These are phyloP conservation scores for Oceanodroma tethys DNA, from an alignment of 2,113 vertebrate species.

Conservation along the genomic window DNA sequence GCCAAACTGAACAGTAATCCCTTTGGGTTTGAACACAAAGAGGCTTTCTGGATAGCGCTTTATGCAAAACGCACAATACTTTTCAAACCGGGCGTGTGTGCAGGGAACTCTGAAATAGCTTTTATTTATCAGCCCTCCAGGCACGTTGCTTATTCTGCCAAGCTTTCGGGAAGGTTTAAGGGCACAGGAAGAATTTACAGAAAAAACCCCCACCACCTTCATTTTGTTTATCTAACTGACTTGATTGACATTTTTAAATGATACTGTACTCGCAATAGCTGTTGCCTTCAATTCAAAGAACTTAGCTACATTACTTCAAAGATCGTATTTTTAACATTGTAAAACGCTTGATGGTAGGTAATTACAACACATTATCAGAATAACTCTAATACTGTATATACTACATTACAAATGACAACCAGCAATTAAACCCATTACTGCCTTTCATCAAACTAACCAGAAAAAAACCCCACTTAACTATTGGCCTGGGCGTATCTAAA, in stretches of 20 bases:
- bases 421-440: slow-evolving; percentile 25
- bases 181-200: neutral
- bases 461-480: neutral
- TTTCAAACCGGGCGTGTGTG: fast-evolving
- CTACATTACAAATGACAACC: slow-evolving; percentile 24
- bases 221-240: neutral
- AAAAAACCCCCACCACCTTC: neutral
- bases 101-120: neutral
- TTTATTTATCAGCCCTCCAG: neutral
- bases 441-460: neutral
- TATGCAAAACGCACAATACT: neutral
- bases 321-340: neutral
- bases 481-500: neutral
- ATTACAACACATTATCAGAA: slow-evolving; percentile 33
- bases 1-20: neutral
- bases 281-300: neutral
- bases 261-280: neutral
- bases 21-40: neutral
- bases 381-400: neutral
- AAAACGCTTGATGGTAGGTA: neutral
- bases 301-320: neutral
- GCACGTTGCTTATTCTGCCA: neutral
- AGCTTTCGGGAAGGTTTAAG: neutral
- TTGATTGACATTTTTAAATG: neutral
- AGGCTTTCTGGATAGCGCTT: neutral